Base-by-base conservation (phyloP, 2,888 invertebrate species). In the Bembecia ichneumoniformis region DNA sequence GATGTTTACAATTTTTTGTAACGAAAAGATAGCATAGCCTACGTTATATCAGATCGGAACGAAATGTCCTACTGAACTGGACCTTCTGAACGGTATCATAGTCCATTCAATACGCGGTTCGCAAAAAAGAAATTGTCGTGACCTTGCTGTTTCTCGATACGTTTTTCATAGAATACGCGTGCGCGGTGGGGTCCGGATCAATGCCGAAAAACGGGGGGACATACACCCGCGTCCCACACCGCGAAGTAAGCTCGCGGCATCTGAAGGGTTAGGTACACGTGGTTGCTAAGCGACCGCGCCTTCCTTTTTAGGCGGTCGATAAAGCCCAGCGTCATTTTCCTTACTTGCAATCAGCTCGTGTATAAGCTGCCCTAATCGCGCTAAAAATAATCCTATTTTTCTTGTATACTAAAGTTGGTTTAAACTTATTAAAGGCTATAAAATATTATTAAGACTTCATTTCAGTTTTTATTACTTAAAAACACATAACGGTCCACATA, bases 151-250 rank as follows among this genome's bases (percentile, higher is more conserved):
- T 78, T 71, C 72, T 72, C 74, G 62, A 70, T 75, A 81, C 83
- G 81, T 82, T 83, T 84, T 86, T 83, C 77, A 80, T 76, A 68
- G 67, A 77, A 64, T 76, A 82, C 86, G 86, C 84, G 83, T 77
- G 86, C 86, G 86, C 84, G 82, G 56, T 80, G 60, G 67, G 60
- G 72, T 65, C 58, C 64, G 74, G 86, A 86, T 86, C 86, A 82
- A 86, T 86, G 86, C 81, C 86, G 81, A 84, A 84, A 86, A 83
- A 82, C 82, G 77, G 78, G 81, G 80, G 76, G 59, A 35, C 58
- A 20, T 10, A 10, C 14, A 10, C 43, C 48, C 46, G 66, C 68
- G 68, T 57, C 68, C 71, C 71, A 63, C 64, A 64, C 72, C 77
- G 74, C 77, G 75, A 83, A 82, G 84, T 82, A 81, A 82, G 76